A percentile compares a stretch with the other conserved stretches of the same genome.
Conservation (phyloP, 2,888 invertebrate genomes). For the Pristionchus entomophagus region DNA sequence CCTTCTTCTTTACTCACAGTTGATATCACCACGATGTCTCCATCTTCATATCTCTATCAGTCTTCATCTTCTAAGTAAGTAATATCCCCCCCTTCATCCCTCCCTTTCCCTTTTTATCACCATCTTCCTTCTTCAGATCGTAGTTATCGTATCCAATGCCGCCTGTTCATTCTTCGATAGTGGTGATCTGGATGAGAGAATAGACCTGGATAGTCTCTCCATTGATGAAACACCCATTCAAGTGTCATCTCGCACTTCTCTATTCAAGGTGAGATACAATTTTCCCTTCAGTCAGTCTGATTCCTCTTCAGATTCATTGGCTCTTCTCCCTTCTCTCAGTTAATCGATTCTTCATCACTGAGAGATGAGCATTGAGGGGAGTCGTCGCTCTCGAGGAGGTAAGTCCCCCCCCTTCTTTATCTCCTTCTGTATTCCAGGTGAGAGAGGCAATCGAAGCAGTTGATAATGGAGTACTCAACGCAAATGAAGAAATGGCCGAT, state of each 20-base stretch:
- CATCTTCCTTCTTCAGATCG: too few relatives aligned
- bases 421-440: not conserved
- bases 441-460: not conserved
- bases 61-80: slow-evolving; percentile 17
- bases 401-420: too few relatives aligned
- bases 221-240: slow-evolving; percentile 13
- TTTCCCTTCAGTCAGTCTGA: too few relatives aligned
- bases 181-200: not conserved
- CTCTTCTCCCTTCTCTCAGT: not conserved
- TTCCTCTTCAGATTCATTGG: not conserved
- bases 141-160: slow-evolving; percentile 93
- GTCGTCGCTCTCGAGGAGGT: slow-evolving; percentile 4
- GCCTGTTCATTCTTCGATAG: slow-evolving; percentile 86
- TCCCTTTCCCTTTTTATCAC: too few relatives aligned
- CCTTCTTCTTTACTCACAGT: too few relatives aligned
- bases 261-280: slow-evolving; percentile 15
- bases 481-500: not conserved
- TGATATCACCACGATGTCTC: slow-evolving; percentile 13
- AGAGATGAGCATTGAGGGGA: slow-evolving; percentile 8
- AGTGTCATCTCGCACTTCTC: not conserved
- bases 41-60: not conserved
- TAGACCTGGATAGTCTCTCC: slow-evolving; percentile 2
- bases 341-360: not conserved
- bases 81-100: too few relatives aligned
- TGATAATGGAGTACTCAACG: not conserved